phyloP scores from a whole-genome alignment of 2,113 vertebrate genomes.

The Ptyas mucosa region DNA sequence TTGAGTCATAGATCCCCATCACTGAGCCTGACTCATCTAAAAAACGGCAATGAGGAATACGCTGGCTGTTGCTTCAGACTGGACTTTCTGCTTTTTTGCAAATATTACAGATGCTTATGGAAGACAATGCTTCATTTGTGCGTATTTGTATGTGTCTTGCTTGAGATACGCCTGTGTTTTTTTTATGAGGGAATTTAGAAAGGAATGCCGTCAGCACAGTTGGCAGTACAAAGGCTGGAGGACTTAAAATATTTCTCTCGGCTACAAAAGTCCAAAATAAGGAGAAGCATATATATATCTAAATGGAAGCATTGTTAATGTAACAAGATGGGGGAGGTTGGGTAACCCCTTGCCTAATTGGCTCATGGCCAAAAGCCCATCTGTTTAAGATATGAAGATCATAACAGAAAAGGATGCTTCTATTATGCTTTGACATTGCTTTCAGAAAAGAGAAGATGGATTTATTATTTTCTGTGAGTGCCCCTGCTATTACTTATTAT shows the following conservation, averaged over 20 bases:
- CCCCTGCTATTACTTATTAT: neutral
- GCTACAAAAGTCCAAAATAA: neutral
- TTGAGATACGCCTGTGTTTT: conserved; percentile 4
- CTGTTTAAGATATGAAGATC: neutral
- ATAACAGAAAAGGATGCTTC: neutral
- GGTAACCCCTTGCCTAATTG: neutral
- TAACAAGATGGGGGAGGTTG: neutral
- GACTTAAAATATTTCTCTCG: neutral
- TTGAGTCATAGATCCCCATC: conserved; percentile 55
- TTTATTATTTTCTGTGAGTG: neutral
- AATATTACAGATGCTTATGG: conserved; percentile 25
- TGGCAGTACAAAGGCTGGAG: neutral
- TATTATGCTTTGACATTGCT: neutral
- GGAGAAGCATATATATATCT: neutral
- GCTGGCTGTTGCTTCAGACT: conserved; percentile 42
- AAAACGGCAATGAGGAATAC: conserved; percentile 47
- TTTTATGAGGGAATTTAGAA: conserved; percentile 27
- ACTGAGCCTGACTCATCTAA: conserved; percentile 47
- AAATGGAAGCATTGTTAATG: neutral
- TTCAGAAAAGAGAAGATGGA: neutral
- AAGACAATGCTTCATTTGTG: conserved; percentile 12
- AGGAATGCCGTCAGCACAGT: neutral
- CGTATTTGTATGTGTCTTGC: neutral
- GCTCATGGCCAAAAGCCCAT: neutral
- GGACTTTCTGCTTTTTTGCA: conserved; percentile 33